Evolutionary conservation across 2,113 vertebrate genomes (phyloP).

Genomic region (Rhea pennata): DNA sequence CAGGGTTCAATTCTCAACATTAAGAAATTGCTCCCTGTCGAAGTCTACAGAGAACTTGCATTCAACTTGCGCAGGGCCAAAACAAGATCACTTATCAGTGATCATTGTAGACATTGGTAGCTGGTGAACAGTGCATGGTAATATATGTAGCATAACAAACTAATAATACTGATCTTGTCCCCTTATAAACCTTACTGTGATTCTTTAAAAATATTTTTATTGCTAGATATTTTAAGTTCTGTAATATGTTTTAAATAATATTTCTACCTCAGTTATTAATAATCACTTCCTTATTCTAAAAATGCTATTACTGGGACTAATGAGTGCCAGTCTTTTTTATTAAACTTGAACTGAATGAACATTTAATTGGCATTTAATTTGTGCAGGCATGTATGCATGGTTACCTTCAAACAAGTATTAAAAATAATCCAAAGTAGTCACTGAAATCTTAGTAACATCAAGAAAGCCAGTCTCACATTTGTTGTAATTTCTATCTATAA

Average conservation of each 20-base stretch:
- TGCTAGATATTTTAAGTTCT: neutral
- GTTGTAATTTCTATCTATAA: neutral
- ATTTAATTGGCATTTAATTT: neutral
- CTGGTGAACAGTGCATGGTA: neutral
- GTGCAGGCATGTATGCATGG: neutral
- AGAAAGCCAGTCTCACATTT: neutral
- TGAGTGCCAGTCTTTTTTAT: neutral
- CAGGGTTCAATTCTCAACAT: neutral
- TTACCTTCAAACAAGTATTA: neutral
- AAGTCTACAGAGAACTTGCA: neutral
- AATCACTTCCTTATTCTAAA: neutral
- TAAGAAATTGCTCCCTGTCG: neutral
- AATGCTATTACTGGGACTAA: neutral
- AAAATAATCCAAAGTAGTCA: neutral
- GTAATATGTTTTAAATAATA: neutral
- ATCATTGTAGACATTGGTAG: neutral
- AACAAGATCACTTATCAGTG: neutral
- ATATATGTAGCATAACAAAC: neutral
- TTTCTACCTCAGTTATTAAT: neutral
- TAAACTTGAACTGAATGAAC: neutral
- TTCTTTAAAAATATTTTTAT: neutral
- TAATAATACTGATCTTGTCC: neutral
- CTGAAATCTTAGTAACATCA: neutral
- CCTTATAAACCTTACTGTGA: neutral
- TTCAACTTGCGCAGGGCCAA: neutral